These are phyloP conservation scores for Meandrusa payeni DNA, from an alignment of 2,888 invertebrate genomes.

Conservation along the genomic window DNA sequence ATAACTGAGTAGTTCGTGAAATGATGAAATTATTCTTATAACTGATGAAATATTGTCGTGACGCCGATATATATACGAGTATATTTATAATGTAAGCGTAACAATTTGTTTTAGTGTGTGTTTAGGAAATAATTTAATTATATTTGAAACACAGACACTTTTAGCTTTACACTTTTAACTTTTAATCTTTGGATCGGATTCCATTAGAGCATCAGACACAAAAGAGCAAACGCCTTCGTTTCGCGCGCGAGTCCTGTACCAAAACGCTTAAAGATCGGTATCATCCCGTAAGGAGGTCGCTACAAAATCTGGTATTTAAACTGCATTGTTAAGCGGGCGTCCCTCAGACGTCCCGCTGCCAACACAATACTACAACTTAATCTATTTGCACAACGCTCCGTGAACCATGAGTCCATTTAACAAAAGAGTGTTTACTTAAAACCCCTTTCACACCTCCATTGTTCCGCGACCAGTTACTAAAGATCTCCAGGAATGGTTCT, in stretches of 20 bases:
- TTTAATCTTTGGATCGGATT: no score
- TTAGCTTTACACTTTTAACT: no score
- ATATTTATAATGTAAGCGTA: no score
- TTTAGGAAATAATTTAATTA: no score
- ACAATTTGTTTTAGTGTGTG: constrained; percentile 2
- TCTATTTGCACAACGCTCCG: constrained; percentile 71
- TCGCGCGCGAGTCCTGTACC: no score
- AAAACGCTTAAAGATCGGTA: constrained; percentile 10
- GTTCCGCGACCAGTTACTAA: constrained; percentile 47
- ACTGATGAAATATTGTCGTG: no score
- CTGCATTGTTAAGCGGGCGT: constrained; percentile 25
- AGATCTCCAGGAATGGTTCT: constrained; percentile 39
- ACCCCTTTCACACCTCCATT: constrained; percentile 78
- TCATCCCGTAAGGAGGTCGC: constrained; percentile 7
- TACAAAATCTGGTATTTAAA: constrained; percentile 26
- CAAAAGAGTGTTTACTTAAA: constrained; percentile 77
- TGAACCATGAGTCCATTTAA: constrained; percentile 57
- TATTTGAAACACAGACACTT: no score
- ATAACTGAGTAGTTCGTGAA: no score
- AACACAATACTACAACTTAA: constrained; percentile 60
- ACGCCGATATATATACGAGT: no score
- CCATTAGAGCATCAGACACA: constrained; percentile 5
- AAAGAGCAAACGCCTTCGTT: background rate
- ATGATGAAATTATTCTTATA: no score
- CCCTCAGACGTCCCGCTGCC: constrained; percentile 32